Conservation (phyloP, 2,113 vertebrate species). For the Protobothrops flavoviridis region DNA sequence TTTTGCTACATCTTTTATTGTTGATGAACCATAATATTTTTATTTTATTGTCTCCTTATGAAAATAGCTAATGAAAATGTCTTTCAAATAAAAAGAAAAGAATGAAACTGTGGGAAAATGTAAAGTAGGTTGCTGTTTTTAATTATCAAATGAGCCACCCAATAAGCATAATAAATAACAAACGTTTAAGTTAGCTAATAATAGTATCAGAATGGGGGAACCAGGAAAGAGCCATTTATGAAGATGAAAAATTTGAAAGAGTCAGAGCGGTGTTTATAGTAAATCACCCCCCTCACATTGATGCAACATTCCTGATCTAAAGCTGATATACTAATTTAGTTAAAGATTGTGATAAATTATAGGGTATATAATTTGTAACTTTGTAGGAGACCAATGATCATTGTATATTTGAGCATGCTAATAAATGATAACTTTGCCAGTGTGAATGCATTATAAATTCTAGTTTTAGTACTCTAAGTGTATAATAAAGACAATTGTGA, state of each 20-base stretch:
- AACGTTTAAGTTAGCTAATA: background rate
- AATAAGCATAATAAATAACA: background rate
- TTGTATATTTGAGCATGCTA: background rate
- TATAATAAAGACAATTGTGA: background rate
- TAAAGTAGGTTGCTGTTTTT: background rate
- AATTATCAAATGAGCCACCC: background rate
- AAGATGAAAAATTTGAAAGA: background rate
- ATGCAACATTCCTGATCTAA: background rate
- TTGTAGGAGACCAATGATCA: background rate
- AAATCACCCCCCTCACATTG: background rate
- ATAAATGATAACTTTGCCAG: background rate
- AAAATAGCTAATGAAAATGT: background rate
- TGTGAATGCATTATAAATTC: background rate
- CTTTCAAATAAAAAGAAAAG: background rate
- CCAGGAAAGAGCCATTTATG: background rate
- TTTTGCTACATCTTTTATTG: background rate
- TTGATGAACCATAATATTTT: background rate
- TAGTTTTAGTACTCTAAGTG: background rate
- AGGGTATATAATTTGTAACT: background rate
- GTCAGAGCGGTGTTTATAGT: background rate
- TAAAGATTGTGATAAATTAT: background rate
- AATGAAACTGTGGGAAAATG: background rate
- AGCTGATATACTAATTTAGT: background rate
- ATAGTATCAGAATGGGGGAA: background rate
- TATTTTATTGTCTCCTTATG: background rate